These are phyloP conservation scores for Opisthograptis luteolata DNA, from an alignment of 2,888 invertebrate genomes.

Conservation along the genomic window DNA sequence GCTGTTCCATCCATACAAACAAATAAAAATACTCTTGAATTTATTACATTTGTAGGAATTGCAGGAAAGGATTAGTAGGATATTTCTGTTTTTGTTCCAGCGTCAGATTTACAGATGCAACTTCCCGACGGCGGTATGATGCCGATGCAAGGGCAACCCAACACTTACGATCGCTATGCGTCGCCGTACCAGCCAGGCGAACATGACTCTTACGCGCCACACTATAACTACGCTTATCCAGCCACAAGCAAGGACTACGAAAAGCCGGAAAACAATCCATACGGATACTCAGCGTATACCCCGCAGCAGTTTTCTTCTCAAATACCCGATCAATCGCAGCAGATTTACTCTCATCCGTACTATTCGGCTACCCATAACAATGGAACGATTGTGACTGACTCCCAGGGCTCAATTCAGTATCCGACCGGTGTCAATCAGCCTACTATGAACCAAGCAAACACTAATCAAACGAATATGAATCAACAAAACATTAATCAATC, in stretches of 20 bases:
- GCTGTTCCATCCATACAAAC: too few relatives aligned
- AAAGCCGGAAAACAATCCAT: conserved; percentile 58
- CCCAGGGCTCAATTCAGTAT: conserved; percentile 51
- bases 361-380: conserved; percentile 66
- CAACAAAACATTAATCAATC: conserved; percentile 40
- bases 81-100: conserved; percentile 56
- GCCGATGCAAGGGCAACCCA: conserved; percentile 53
- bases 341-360: conserved; percentile 65
- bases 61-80: conserved; percentile 3
- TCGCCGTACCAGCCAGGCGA: conserved; percentile 56
- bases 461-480: conserved; percentile 12
- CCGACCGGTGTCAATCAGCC: conserved; percentile 12
- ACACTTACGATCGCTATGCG: conserved; percentile 60
- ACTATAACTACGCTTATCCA: conserved; percentile 56
- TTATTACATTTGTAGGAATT: too few relatives aligned
- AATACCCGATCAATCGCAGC: conserved; percentile 53
- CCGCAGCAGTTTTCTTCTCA: conserved; percentile 65
- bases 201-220: conserved; percentile 51
- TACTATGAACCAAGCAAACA: too few relatives aligned
- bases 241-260: conserved; percentile 55
- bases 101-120: conserved; percentile 67
- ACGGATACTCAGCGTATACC: conserved; percentile 65
- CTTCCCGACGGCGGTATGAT: conserved; percentile 70
- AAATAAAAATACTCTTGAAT: too few relatives aligned
- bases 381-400: conserved; percentile 60